Percentiles rank a stretch among this genome's conserved stretches.
These are phyloP conservation scores for Troides oblongomaculatus DNA, from an alignment of 2,888 invertebrate species.

Conservation along the genomic window DNA sequence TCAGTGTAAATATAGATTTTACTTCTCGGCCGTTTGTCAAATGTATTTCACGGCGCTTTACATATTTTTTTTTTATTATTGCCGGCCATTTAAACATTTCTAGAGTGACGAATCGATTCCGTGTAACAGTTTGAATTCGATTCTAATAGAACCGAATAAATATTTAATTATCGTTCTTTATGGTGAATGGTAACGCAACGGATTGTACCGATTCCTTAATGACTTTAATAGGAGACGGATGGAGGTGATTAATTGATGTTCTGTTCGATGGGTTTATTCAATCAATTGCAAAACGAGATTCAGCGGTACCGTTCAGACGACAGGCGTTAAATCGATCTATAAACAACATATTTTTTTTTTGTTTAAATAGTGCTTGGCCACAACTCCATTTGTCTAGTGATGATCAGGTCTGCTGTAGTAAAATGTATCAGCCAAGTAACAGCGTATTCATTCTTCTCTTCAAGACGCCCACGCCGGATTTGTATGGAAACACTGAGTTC, in stretches of 20 bases:
- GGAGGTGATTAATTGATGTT: constrained; percentile 30
- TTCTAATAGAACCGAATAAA: constrained; percentile 74
- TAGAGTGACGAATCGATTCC: constrained; percentile 70
- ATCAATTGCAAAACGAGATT: constrained; percentile 4
- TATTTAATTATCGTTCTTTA: constrained; percentile 74
- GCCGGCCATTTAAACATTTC: constrained; percentile 65
- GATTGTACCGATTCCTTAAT: constrained; percentile 63
- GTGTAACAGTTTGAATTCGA: constrained; percentile 61
- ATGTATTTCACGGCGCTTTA: constrained; percentile 68
- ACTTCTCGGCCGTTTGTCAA: constrained; percentile 57
- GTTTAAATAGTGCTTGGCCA: too few relatives aligned
- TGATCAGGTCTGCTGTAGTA: too few relatives aligned
- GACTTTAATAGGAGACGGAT: constrained; percentile 58
- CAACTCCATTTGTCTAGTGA: too few relatives aligned
- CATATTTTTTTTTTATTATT: constrained; percentile 41
- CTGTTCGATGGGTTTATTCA: constrained; percentile 2
- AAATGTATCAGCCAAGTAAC: too few relatives aligned
- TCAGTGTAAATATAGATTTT: constrained; percentile 65
- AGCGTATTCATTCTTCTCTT: too few relatives aligned
- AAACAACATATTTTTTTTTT: neutral
- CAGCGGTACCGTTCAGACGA: constrained; percentile 9
- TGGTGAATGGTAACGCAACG: constrained; percentile 72
- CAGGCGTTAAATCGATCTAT: neutral
- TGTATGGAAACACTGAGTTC: too few relatives aligned
- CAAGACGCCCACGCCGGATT: too few relatives aligned